phyloP scores from a whole-genome alignment of 2,113 vertebrate genomes.

The Puntigrus tetrazona region DNA sequence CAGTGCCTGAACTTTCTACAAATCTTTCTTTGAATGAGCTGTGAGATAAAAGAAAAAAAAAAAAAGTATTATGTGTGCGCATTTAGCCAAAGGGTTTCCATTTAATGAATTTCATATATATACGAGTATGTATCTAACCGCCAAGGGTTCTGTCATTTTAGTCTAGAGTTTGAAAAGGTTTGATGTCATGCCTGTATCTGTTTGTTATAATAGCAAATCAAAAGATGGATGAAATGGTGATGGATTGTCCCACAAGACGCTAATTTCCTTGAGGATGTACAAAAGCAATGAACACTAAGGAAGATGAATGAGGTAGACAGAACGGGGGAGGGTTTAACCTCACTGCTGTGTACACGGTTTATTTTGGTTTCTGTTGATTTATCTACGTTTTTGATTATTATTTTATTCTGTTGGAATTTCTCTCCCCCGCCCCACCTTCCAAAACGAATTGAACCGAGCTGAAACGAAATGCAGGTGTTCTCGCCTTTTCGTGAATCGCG shows the following conservation, averaged over 20 bases:
- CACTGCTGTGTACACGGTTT: conserved; percentile 58
- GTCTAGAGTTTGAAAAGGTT: conserved; percentile 65
- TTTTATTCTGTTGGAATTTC: conserved; percentile 38
- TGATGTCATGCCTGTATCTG: conserved; percentile 68
- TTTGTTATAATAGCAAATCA: conserved; percentile 59
- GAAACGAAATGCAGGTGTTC: neutral
- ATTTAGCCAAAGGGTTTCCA: conserved; percentile 80
- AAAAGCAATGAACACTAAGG: conserved; percentile 71
- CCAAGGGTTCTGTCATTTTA: conserved; percentile 64
- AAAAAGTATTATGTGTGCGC: conserved; percentile 73
- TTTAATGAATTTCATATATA: conserved; percentile 64
- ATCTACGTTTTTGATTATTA: too few species aligned
- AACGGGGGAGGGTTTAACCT: conserved; percentile 39
- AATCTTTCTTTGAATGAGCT: conserved; percentile 69
- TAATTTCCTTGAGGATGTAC: conserved; percentile 53
- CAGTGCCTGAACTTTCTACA: conserved; percentile 80
- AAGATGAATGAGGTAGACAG: conserved; percentile 42
- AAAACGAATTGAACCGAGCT: neutral
- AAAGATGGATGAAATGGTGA: conserved; percentile 41
- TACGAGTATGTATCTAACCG: conserved; percentile 67
- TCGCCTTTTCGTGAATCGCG: neutral
- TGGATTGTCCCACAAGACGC: conserved; percentile 57
- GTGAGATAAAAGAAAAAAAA: conserved; percentile 72
- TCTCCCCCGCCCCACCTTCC: neutral
- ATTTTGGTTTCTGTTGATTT: conserved; percentile 38